A percentile compares a stretch with the other conserved stretches of the same genome.
Evolutionary conservation across 2,113 vertebrate species (phyloP).

Genomic region (Mohoua ochrocephala): DNA sequence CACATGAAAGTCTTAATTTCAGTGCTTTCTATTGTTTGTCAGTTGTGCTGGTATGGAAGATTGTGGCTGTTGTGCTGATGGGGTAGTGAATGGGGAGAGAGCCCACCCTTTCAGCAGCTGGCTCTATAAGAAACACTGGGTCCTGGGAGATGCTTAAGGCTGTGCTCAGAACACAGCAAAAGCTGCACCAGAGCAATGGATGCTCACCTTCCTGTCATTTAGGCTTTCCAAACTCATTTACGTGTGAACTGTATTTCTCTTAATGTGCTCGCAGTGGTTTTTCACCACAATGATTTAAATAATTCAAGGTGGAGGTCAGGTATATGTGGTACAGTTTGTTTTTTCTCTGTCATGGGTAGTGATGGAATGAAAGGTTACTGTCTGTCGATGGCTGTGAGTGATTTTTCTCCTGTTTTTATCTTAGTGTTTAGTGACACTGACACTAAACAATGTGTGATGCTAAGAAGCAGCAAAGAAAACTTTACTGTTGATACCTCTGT

Average conservation of each 20-base stretch:
- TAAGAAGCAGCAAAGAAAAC: neutral
- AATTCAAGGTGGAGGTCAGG: neutral
- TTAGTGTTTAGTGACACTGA: neutral
- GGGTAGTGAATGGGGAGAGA: neutral
- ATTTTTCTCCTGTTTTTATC: neutral
- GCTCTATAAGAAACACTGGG: rapidly evolving
- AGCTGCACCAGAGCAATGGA: neutral
- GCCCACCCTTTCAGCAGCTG: neutral
- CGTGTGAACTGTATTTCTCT: neutral
- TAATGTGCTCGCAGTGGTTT: neutral
- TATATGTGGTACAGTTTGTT: neutral
- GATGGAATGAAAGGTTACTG: neutral
- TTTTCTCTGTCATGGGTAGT: neutral
- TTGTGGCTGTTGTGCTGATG: neutral
- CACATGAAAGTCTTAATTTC: neutral
- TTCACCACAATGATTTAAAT: neutral
- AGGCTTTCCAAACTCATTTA: neutral
- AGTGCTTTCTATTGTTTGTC: neutral
- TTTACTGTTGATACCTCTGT: neutral
- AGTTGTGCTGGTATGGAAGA: neutral
- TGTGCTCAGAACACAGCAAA: neutral
- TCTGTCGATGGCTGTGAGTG: neutral
- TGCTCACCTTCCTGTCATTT: neutral
- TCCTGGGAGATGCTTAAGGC: neutral
- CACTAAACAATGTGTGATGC: neutral